Base-by-base conservation (phyloP, 2,888 invertebrate genomes). In the Metellina segmentata region DNA sequence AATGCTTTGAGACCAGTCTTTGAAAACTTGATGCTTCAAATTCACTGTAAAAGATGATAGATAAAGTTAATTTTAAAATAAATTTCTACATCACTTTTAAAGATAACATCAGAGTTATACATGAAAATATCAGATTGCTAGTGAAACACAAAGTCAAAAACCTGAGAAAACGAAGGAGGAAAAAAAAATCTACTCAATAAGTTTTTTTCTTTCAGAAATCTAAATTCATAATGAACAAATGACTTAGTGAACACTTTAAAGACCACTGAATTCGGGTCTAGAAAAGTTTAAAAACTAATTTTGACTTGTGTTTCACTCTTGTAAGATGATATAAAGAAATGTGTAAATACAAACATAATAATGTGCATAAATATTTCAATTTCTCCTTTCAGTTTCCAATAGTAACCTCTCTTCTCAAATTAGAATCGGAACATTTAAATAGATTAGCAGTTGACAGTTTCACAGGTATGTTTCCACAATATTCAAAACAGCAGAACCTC, bases 391-490 rank as follows among this genome's bases (percentile, higher is more conserved):
- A 95, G 94, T 96, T 96, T 75, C 97, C 98, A 6, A 97, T 99
- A 91, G 97, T 97, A 83, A 97, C 97, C 93, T 98, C 99, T 0
- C 96, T 99, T 92, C 96, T 99, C 90, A 97, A 97, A 75, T 95
- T 99, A 86, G 97, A 97, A 79, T 96, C 96, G 79, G 96, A 97
- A 0, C 98, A 98, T 93, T 95, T 98, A 85, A 97, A 97, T 94
- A 97, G 97, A 89, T 95, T 98, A 91, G 98, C 99, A 20, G 86
- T 92, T 0, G 92, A 92, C 16, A 89, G 89, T n/a, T 92, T 92
- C 71, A 89, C 81, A 82, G 92, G 92, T 89, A 81, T 77, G 52
- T 9, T 49, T 61, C 51, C 34, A 34, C 34, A 34, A 34, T 34
- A 34, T 34, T 34, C 34, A 34, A 34, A 34, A 34, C 34, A 34